Base-by-base conservation (phyloP, 1,140 invertebrate species). In the Hestina assimilis region DNA sequence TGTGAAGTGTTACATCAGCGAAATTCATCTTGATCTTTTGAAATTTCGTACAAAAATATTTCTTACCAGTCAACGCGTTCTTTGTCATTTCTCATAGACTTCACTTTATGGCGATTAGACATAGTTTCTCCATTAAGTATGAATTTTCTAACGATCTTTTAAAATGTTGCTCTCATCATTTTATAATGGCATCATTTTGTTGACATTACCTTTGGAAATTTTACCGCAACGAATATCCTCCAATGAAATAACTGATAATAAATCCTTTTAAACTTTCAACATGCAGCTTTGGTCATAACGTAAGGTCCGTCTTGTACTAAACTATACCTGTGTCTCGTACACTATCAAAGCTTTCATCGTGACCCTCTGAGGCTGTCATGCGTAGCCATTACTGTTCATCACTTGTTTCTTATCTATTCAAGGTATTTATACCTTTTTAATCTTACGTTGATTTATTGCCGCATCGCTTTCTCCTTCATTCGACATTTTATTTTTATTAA, bases 1-100 rank as follows among this genome's bases (percentile, higher is more conserved):
- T 48, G 38, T 55, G 15, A 55, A 42, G 23, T 59, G 63, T 76
- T 72, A 69, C 71, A 64, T 72, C 70, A 76, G 46, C 33, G 51
- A 35, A 50, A 50, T 48, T 47, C 57, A 56, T 48, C 62, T 23
- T 38, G 57, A 56, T 60, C 60, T 60, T 60, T 66, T 54, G 62
- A 69, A 73, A 65, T 71, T 67, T 38, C 52, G 54, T 24, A 46
- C 45, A 69, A 63, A 28, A 52, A 48, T 56, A 54, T 63, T 57
- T 59, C 9, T 51, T 60, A 42, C 53, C 58, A 31, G 55, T 62
- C 58, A 48, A 35, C 19, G 26, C 21, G 40, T 50, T 50, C 31
- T 50, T 23, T 50, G 11, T 17, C 29, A 26, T 24, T 50, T 50
- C 47, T 40, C 33, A 50, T 35, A 33, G 21, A 24, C 56, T 51